Conservation (phyloP, 2,113 vertebrate genomes). For the Haplotaxodon microlepis region DNA sequence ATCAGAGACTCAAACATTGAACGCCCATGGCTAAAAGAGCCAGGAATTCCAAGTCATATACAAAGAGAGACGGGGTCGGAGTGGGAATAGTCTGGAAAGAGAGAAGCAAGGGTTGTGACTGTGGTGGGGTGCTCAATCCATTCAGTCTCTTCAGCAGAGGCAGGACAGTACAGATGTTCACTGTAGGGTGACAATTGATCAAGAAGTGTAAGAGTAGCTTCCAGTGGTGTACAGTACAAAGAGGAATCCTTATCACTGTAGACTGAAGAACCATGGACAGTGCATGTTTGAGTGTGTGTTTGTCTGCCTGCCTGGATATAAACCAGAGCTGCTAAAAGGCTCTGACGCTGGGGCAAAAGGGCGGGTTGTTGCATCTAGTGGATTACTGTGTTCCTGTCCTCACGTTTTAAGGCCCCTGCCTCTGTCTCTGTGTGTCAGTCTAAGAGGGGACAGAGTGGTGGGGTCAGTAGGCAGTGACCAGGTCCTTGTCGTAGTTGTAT, state of each 20-base stretch:
- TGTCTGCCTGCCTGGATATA: constrained; percentile 29
- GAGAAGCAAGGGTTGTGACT: neutral
- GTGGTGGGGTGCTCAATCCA: constrained; percentile 40
- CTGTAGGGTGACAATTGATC: constrained; percentile 21
- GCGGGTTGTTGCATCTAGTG: constrained; percentile 45
- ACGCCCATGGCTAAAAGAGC: constrained; percentile 60
- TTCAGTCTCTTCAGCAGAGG: constrained; percentile 38
- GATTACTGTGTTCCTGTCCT: constrained; percentile 52
- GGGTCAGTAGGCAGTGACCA: constrained; percentile 95
- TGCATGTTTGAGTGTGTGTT: constrained; percentile 41
- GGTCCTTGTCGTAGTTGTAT: constrained; percentile 91
- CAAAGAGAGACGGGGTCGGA: constrained; percentile 37
- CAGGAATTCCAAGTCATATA: constrained; percentile 64
- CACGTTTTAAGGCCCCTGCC: constrained; percentile 41
- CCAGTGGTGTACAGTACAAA: constrained; percentile 56
- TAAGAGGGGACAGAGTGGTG: constrained; percentile 41
- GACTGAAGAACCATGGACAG: constrained; percentile 39
- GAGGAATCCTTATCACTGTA: constrained; percentile 37
- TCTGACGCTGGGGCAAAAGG: constrained; percentile 36
- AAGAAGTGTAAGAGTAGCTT: constrained; percentile 26
- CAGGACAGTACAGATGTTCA: constrained; percentile 46
- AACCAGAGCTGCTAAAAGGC: constrained; percentile 49
- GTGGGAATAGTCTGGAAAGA: constrained; percentile 26
- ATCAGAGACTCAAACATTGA: constrained; percentile 15
- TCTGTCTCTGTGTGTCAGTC: constrained; percentile 53